These are phyloP conservation scores for Bombus waltoni DNA, from an alignment of 1,140 invertebrate genomes.

Conservation along the genomic window DNA sequence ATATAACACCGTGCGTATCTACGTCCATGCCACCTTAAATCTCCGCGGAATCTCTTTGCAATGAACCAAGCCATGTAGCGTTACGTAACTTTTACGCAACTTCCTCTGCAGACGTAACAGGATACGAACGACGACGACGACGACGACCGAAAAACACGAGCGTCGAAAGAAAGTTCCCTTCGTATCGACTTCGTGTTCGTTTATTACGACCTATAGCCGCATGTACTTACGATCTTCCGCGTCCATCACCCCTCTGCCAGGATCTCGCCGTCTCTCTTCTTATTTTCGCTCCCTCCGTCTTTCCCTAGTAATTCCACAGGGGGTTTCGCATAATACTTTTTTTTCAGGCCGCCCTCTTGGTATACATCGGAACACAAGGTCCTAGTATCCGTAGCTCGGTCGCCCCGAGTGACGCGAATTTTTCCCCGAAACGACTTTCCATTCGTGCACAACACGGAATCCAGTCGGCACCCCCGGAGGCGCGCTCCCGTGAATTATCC, in stretches of 20 bases:
- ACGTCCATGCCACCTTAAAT: background rate
- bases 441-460: conserved; percentile 56
- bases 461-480: conserved; percentile 55
- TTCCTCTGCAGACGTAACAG: conserved; percentile 35
- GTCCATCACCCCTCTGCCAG: background rate
- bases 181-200: conserved; percentile 36
- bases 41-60: background rate
- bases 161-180: conserved; percentile 29
- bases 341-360: conserved; percentile 43
- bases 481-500: conserved; percentile 62
- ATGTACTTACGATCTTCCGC: conserved; percentile 49
- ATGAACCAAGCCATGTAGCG: background rate
- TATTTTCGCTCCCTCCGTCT: conserved; percentile 1
- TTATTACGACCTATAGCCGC: conserved; percentile 41
- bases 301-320: conserved; percentile 56
- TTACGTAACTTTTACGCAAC: conserved; percentile 43
- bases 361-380: conserved; percentile 10
- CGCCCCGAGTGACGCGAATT: conserved; percentile 65
- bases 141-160: conserved; percentile 29
- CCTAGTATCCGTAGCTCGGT: conserved; percentile 42
- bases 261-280: background rate
- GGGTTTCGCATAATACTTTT: conserved; percentile 65
- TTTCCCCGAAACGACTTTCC: conserved; percentile 67
- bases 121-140: background rate
- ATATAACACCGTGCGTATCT: background rate